phyloP scores from a whole-genome alignment of 2,797 vertebrate species.

The Alca torda region DNA sequence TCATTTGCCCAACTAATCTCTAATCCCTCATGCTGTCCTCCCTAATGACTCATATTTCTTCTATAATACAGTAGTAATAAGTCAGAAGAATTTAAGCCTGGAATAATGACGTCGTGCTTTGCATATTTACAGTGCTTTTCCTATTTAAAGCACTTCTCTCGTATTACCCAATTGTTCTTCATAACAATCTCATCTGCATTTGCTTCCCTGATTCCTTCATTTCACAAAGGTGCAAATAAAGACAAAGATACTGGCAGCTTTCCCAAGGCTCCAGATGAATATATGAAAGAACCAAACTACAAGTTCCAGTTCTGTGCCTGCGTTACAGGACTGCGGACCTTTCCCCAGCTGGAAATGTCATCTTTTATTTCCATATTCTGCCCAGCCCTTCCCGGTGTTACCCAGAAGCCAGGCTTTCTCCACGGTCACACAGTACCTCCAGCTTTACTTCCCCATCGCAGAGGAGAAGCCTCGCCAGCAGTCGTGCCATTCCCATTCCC shows the following conservation, averaged over 20 bases:
- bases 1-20: neutral
- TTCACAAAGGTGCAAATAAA: neutral
- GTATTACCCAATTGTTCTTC: neutral
- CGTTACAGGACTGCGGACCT: neutral
- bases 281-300: neutral
- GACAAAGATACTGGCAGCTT: neutral
- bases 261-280: neutral
- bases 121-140: neutral
- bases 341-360: neutral
- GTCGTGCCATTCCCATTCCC: neutral
- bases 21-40: neutral
- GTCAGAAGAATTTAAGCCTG: neutral
- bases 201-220: fast-evolving
- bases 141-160: neutral
- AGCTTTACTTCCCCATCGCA: neutral
- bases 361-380: neutral
- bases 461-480: neutral
- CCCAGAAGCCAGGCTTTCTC: neutral
- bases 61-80: fast-evolving
- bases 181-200: neutral
- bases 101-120: neutral
- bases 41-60: neutral
- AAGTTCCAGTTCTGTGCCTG: neutral
- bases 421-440: neutral
- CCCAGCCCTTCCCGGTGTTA: neutral